Evolutionary conservation across 2,797 vertebrate species (phyloP).

Genomic region (Mus spretus): DNA sequence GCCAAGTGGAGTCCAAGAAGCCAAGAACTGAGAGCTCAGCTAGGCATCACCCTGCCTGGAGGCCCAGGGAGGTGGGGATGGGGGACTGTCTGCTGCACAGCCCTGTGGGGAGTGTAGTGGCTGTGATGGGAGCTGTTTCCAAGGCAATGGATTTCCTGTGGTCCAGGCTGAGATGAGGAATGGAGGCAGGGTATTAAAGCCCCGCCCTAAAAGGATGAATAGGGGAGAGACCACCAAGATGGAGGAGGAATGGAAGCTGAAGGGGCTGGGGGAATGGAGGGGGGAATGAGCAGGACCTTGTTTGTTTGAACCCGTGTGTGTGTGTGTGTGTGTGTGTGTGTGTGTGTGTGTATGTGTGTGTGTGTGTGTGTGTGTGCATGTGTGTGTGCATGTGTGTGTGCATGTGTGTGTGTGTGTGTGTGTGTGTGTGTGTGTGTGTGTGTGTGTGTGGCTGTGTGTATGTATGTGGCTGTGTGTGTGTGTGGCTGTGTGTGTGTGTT

Average conservation of each 20-base stretch:
- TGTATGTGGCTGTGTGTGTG: neutral
- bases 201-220: neutral
- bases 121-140: neutral
- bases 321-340: neutral
- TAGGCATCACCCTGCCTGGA: neutral
- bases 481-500: neutral
- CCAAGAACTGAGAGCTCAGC: neutral
- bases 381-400: neutral
- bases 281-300: neutral
- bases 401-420: neutral
- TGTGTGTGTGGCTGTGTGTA: neutral
- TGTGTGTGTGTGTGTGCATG: neutral
- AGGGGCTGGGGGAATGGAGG: too few species aligned
- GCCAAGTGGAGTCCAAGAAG: neutral
- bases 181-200: fast-evolving
- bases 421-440: neutral
- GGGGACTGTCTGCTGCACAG: neutral
- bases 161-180: neutral
- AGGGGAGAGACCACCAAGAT: neutral
- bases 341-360: neutral
- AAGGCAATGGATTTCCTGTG: neutral
- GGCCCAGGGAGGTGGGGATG: neutral
- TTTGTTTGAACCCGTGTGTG: neutral
- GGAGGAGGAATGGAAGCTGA: fast-evolving
- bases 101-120: neutral